Evolutionary conservation across 1,140 invertebrate genomes (phyloP), one percentile per base, ranked within the genome.

Genomic region (Lysiphlebus fabarum): DNA sequence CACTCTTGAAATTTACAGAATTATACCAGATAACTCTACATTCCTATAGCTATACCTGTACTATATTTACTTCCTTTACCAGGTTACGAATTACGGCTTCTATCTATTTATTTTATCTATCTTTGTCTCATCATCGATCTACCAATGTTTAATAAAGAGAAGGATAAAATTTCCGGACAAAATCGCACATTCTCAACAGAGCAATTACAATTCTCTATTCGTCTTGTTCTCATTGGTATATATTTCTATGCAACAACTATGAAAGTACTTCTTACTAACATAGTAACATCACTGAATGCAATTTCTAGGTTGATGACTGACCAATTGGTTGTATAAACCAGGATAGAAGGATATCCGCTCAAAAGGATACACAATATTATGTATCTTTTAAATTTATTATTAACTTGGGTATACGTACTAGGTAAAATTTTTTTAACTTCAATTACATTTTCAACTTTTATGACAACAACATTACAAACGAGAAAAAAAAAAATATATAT

Each of bases 181-280:
- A 37, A 47, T 47, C 53, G 42, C 41, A 11, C 37, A 34, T 36
- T 67, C 68, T 65, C 68, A 38, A 37, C 51, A 64, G 67, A 58
- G 58, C 65, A 67, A 70, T 71, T 68, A 68, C 56, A 47, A 41
- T 49, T 56, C 58, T 14, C 14, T 26, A 40, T 43, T 34, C 43
- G 14, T 26, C 41, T 26, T 33, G 42, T 37, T 3, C 37, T 56
- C 37, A 9, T 12, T 50, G 5, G 17, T 6, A 11, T 45, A n/a
- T 14, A n/a, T 14, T 7, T 14, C 43, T 4, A 7, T 14, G 12
- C n/a, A 44, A n/a, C n/a, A 26, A 26, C 17, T 4, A 26, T 26
- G 17, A 26, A 26, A 26, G 17, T n/a, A 45, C 9, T 45, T 45
- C 43, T 14, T n/a, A 9, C n/a, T 6, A 45, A 6, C 11, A 7